Evolutionary conservation across 2,888 invertebrate species (phyloP).

Genomic region (Drosophila neutralis): DNA sequence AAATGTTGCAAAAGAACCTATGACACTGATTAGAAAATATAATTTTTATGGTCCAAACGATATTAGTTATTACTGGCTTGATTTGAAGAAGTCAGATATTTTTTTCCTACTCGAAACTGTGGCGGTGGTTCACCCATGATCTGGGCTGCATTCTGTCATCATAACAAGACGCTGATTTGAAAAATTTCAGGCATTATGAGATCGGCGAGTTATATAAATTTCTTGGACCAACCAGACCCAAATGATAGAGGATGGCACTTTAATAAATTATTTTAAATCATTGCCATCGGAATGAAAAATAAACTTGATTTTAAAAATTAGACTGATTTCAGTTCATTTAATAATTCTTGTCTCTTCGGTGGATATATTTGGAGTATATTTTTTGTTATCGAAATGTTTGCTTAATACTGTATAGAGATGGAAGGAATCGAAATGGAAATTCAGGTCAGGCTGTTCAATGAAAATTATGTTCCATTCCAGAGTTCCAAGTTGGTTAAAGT

Average conservation of each 20-base stretch:
- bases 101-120: too few species aligned
- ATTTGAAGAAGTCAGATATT: too few species aligned
- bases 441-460: background rate
- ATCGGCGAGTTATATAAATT: too few species aligned
- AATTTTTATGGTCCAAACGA: too few species aligned
- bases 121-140: too few species aligned
- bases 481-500: slow-evolving; percentile 6
- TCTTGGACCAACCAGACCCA: too few species aligned
- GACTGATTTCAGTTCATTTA: background rate
- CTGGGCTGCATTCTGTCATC: too few species aligned
- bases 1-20: too few species aligned
- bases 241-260: background rate
- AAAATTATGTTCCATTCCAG: slow-evolving; percentile 25
- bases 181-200: too few species aligned
- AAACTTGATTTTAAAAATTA: background rate
- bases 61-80: too few species aligned
- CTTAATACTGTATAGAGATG: background rate
- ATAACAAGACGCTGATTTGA: too few species aligned
- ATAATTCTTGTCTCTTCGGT: background rate
- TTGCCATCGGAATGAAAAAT: background rate
- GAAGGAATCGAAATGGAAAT: background rate
- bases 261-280: background rate
- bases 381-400: background rate
- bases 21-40: too few species aligned
- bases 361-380: background rate